These are phyloP conservation scores for Zeugodacus cucurbitae DNA, from an alignment of 1,140 invertebrate genomes.

Conservation along the genomic window DNA sequence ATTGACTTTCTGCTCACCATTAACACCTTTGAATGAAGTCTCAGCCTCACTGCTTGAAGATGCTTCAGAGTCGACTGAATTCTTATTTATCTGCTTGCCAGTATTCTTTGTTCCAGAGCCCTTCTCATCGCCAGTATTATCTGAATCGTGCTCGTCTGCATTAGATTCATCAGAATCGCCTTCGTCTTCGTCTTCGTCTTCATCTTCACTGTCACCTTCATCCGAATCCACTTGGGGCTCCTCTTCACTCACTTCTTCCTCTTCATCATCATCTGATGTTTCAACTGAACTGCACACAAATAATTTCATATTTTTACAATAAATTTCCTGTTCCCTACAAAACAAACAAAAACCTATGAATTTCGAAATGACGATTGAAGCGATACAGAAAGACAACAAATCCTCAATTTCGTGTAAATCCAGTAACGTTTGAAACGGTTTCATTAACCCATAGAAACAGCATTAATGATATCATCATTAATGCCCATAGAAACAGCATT, in stretches of 20 bases:
- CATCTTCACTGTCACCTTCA: too few relatives aligned
- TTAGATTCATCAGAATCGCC: neutral
- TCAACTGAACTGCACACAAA: neutral
- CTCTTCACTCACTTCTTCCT: neutral
- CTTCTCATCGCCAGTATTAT: neutral
- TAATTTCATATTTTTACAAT: conserved; percentile 26
- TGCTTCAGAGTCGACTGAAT: neutral
- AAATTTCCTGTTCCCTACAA: neutral
- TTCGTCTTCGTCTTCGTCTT: neutral
- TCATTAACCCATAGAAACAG: conserved; percentile 2
- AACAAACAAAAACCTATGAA: neutral
- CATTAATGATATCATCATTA: too few relatives aligned
- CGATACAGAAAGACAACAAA: neutral
- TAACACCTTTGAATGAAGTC: neutral
- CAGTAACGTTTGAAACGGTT: conserved; percentile 6
- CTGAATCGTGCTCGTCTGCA: neutral
- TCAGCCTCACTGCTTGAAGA: neutral
- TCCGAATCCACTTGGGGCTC: neutral
- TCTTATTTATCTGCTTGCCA: neutral
- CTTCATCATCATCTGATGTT: conserved; percentile 17
- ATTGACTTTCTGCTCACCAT: neutral
- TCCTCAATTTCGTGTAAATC: neutral
- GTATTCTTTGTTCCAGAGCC: neutral
- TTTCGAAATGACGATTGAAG: conserved; percentile 3
- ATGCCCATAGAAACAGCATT: neutral